Conservation (phyloP, 2,113 vertebrate genomes). For the Corythoichthys intestinalis region DNA sequence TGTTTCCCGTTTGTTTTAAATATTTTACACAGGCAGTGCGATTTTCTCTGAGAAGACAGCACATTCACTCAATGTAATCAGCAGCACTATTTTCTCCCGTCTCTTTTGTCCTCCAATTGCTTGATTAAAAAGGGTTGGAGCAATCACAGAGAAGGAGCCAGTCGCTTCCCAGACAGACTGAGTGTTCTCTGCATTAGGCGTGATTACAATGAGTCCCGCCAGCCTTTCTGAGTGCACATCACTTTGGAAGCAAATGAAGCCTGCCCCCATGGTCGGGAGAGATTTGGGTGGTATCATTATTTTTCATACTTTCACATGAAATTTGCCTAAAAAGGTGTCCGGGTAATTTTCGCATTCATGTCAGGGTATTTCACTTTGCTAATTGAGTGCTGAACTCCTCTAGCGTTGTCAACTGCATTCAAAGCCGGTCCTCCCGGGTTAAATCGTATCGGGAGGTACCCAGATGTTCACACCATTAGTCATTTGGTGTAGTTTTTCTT, state of each 20-base stretch:
- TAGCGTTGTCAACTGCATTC: too few species aligned
- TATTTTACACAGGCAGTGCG: not conserved
- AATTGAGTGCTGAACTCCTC: not conserved
- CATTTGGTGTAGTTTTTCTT: too few species aligned
- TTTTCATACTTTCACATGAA: not conserved
- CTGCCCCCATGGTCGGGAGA: not conserved
- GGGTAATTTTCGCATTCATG: not conserved
- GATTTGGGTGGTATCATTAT: not conserved
- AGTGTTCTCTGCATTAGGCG: not conserved
- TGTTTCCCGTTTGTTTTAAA: not conserved
- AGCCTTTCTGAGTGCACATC: not conserved
- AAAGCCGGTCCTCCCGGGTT: too few species aligned
- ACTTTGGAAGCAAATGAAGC: constrained; percentile 7
- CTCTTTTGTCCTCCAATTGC: constrained; percentile 1
- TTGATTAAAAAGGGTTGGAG: not conserved
- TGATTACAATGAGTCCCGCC: constrained; percentile 8
- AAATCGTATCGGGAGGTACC: too few species aligned
- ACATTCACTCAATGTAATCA: not conserved
- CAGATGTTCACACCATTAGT: too few species aligned
- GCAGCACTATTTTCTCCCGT: not conserved
- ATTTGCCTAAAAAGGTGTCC: not conserved
- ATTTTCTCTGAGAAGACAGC: not conserved
- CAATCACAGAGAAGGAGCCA: not conserved
- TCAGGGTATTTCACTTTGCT: not conserved
- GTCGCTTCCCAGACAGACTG: not conserved